Percentiles rank a stretch among this genome's conserved stretches.
These are phyloP conservation scores for Saccopteryx bilineata DNA, from an alignment of 2,113 vertebrate species.

Conservation along the genomic window DNA sequence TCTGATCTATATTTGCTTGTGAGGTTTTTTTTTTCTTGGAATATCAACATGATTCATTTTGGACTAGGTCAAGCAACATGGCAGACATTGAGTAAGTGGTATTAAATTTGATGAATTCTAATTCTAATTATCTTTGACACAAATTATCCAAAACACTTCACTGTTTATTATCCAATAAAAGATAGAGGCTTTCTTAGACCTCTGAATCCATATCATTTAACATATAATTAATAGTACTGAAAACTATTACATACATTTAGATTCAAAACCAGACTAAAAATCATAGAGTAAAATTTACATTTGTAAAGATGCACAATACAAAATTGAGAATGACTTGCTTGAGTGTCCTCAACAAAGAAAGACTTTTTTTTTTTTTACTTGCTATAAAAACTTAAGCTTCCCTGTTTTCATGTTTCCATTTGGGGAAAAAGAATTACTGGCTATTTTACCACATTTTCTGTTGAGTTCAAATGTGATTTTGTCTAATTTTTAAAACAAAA, in stretches of 20 bases:
- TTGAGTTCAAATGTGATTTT: constrained; percentile 57
- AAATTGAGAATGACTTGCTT: neutral
- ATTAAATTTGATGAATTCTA: neutral
- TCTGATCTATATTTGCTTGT: neutral
- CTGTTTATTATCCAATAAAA: constrained; percentile 10
- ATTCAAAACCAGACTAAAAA: neutral
- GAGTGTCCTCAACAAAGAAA: neutral
- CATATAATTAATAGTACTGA: neutral
- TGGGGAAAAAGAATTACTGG: constrained; percentile 7
- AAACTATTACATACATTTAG: neutral
- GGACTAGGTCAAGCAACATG: neutral
- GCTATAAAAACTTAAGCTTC: constrained; percentile 52
- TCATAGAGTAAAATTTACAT: neutral
- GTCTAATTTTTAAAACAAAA: constrained; percentile 65
- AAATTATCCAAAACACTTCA: constrained; percentile 2
- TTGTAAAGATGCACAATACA: neutral
- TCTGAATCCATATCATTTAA: neutral
- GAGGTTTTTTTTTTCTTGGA: neutral
- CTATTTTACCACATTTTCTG: constrained; percentile 67
- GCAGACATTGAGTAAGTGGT: neutral
- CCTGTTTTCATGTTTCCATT: constrained; percentile 15
- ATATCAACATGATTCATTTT: neutral
- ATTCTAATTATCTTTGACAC: neutral
- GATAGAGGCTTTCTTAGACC: neutral
- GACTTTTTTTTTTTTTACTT: neutral